phyloP scores from a whole-genome alignment of 2,113 vertebrate genomes.

The Colius striatus region DNA sequence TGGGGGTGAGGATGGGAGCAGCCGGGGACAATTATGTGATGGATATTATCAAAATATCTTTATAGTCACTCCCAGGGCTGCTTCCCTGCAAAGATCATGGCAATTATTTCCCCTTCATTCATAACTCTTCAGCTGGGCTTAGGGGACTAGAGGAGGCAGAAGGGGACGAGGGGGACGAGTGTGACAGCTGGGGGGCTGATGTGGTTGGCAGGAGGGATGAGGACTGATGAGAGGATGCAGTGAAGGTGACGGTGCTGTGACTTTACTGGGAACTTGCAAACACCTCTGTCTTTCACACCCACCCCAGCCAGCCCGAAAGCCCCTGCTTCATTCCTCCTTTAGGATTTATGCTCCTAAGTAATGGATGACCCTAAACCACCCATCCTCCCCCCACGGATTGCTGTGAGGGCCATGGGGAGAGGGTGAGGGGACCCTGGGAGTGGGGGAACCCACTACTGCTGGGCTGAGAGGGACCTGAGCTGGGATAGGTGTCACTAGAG shows the following conservation, averaged over 20 bases:
- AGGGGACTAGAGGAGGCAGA: not conserved
- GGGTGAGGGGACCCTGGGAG: not conserved
- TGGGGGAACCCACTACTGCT: too few species aligned
- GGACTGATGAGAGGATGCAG: fast-evolving
- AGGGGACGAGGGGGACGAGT: not conserved
- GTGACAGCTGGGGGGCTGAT: not conserved
- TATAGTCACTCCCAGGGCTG: not conserved
- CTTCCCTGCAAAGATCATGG: slow-evolving; percentile 34
- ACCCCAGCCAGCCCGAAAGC: not conserved
- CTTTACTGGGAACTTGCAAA: not conserved
- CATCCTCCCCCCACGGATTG: slow-evolving; percentile 35
- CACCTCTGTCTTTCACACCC: not conserved
- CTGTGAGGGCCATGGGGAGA: not conserved
- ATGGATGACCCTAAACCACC: not conserved
- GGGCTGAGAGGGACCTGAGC: too few species aligned
- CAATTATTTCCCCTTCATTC: not conserved
- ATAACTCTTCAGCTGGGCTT: not conserved
- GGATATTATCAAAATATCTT: slow-evolving; percentile 19
- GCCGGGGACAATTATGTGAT: not conserved
- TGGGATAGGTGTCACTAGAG: too few species aligned
- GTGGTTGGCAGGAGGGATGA: not conserved
- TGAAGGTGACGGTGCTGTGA: fast-evolving
- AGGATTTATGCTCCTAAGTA: slow-evolving; percentile 39
- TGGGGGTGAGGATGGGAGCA: not conserved
- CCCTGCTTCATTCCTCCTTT: slow-evolving; percentile 9